Conservation (phyloP, 2,113 vertebrate species). For the Takifugu flavidus region DNA sequence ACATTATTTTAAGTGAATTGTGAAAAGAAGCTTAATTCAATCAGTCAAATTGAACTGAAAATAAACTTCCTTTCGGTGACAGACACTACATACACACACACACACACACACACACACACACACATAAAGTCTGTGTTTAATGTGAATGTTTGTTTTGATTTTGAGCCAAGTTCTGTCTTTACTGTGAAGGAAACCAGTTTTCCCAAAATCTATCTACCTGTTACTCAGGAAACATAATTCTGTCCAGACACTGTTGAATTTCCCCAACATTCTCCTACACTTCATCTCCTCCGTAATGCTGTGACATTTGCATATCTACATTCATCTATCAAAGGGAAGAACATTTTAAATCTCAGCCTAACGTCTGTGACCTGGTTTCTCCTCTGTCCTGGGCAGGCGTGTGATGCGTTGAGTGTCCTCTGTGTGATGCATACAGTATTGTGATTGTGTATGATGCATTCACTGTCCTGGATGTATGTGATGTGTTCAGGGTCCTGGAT, state of each 20-base stretch:
- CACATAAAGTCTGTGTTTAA: neutral
- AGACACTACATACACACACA: no score
- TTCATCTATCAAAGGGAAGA: no score
- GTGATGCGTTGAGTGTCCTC: no score
- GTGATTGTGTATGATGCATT: no score
- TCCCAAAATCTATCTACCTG: slow-evolving; percentile 34
- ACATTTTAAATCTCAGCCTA: no score
- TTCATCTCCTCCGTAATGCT: slow-evolving; percentile 12
- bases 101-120: no score
- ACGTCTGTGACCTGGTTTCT: no score
- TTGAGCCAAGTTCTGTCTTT: slow-evolving; percentile 33
- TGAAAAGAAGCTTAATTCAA: neutral
- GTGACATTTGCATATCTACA: no score
- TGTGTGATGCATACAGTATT: no score
- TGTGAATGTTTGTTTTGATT: slow-evolving; percentile 54
- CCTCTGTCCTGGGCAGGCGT: no score
- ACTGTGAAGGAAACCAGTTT: slow-evolving; percentile 25
- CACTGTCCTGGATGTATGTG: no score
- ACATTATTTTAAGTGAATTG: neutral
- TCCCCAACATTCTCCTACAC: slow-evolving; percentile 7
- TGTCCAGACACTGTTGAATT: slow-evolving; percentile 10
- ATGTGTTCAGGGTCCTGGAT: no score
- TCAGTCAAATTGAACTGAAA: slow-evolving; percentile 12
- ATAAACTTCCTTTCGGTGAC: slow-evolving; percentile 6
- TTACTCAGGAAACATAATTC: slow-evolving; percentile 25